Evolutionary conservation across 1,140 invertebrate species (phyloP).

Genomic region (Euwallacea similis): DNA sequence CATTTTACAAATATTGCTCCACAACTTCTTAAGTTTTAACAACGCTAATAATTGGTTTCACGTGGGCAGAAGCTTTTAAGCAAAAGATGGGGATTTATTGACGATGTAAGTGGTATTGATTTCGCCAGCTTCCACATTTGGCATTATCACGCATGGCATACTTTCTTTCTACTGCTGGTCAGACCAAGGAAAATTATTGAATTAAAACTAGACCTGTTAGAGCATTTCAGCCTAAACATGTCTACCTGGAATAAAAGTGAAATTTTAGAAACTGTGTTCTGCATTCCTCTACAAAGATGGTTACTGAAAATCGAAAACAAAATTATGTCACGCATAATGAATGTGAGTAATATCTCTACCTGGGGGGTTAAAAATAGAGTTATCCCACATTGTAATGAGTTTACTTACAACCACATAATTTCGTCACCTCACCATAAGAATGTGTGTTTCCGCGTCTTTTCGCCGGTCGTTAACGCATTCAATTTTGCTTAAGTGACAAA

Average conservation of each 20-base stretch:
- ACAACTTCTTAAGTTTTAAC: constrained; percentile 5
- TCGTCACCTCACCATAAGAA: not conserved
- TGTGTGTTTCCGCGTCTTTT: not conserved
- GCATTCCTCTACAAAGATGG: not conserved
- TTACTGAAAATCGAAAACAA: not conserved
- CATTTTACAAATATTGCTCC: constrained; percentile 23
- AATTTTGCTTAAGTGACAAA: too few relatives aligned
- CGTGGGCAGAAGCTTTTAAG: constrained; percentile 20
- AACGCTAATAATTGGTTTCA: constrained; percentile 15
- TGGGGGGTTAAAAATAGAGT: constrained; percentile 1
- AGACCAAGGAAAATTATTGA: too few relatives aligned
- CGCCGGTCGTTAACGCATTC: too few relatives aligned
- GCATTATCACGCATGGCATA: too few relatives aligned
- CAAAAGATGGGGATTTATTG: constrained; percentile 13
- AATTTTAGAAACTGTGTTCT: not conserved
- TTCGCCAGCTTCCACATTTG: not conserved
- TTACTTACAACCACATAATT: not conserved
- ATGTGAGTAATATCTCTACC: not conserved
- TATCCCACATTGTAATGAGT: not conserved
- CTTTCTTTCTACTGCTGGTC: too few relatives aligned
- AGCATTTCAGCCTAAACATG: too few relatives aligned
- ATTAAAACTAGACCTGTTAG: too few relatives aligned
- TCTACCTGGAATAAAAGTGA: too few relatives aligned
- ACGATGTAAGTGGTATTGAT: constrained; percentile 7
- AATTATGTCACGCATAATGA: not conserved